Conservation (phyloP, 2,113 vertebrate species). For the Myocastor coypus region DNA sequence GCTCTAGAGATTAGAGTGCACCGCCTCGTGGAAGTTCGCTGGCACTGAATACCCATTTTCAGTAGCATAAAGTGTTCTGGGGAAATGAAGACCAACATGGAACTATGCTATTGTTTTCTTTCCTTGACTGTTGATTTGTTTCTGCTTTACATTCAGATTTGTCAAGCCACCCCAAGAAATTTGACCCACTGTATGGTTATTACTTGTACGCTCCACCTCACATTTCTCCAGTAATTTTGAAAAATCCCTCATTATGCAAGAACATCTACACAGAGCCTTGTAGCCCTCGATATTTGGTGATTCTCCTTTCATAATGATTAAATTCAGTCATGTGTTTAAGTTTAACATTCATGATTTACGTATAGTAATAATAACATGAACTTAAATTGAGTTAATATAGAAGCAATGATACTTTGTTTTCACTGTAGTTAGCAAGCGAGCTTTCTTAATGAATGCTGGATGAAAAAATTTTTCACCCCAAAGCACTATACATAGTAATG, state of each 20-base stretch:
- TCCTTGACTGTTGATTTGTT: neutral
- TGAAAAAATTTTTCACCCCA: neutral
- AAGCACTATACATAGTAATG: neutral
- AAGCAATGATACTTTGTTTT: neutral
- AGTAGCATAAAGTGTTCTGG: neutral
- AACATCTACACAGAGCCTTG: neutral
- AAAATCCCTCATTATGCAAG: neutral
- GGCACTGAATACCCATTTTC: accelerated
- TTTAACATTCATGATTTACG: neutral
- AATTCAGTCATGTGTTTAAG: neutral
- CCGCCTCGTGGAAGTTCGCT: neutral
- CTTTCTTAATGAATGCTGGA: neutral
- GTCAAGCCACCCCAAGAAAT: neutral
- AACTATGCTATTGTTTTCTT: neutral
- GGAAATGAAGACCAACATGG: neutral
- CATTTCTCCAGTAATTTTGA: neutral
- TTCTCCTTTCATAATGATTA: neutral
- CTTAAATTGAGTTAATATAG: neutral
- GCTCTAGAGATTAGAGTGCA: neutral
- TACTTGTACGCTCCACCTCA: neutral
- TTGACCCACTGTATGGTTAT: neutral
- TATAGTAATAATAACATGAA: neutral
- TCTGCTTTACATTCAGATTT: neutral
- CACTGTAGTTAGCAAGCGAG: neutral
- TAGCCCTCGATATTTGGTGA: neutral